A percentile compares a stretch with the other conserved stretches of the same genome.
Conservation (phyloP, 2,888 invertebrate species). For the Lepidochrysops patricia region DNA sequence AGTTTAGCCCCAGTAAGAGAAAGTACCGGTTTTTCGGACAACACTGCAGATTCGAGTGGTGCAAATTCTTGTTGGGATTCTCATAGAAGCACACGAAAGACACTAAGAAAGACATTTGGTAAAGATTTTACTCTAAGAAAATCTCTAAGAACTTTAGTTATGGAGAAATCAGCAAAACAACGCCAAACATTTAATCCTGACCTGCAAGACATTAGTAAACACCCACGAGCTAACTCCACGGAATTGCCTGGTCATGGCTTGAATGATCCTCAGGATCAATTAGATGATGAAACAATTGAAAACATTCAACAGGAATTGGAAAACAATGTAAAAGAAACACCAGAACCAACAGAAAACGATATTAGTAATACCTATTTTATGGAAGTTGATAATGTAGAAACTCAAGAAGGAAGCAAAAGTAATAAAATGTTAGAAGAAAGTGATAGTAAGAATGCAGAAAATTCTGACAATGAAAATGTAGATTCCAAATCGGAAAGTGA, state of each 20-base stretch:
- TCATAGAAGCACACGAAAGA: constrained; percentile 56
- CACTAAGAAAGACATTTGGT: constrained; percentile 55
- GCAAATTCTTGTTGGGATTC: constrained; percentile 65
- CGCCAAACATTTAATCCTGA: constrained; percentile 28
- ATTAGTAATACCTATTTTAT: background rate
- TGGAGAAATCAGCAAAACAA: constrained; percentile 57
- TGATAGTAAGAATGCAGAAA: background rate
- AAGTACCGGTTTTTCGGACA: constrained; percentile 40
- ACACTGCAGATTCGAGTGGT: constrained; percentile 43
- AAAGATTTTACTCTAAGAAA: constrained; percentile 55
- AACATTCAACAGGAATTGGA: constrained; percentile 8
- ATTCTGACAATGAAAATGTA: background rate
- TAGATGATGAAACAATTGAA: constrained; percentile 10
- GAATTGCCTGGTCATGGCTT: constrained; percentile 21
- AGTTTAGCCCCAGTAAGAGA: constrained; percentile 40
- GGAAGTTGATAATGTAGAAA: background rate
- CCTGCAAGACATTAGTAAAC: constrained; percentile 29
- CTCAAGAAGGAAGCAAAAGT: background rate
- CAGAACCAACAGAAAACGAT: background rate
- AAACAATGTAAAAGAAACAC: background rate
- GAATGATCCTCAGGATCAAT: background rate
- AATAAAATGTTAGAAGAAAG: background rate
- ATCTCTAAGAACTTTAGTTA: constrained; percentile 53
- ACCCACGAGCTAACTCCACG: constrained; percentile 29
- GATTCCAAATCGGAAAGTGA: background rate